phyloP scores from a whole-genome alignment of 2,797 vertebrate species.

The Phyllotis vaccarum region DNA sequence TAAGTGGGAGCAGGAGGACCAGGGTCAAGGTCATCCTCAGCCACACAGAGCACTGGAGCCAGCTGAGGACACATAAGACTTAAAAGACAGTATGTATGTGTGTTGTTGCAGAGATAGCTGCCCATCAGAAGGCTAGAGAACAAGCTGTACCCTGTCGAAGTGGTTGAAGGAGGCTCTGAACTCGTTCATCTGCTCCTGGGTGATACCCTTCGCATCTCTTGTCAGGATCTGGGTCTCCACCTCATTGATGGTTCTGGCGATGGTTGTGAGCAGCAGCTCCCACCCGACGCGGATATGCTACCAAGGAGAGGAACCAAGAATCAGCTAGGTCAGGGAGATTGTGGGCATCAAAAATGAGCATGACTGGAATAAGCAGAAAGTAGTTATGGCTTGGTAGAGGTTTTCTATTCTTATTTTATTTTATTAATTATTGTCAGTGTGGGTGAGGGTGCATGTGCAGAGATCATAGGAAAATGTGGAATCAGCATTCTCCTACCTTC shows the following conservation, averaged over 20 bases:
- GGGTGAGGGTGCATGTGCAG: not conserved
- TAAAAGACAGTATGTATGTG: not conserved
- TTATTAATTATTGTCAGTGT: not conserved
- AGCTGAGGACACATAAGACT: not conserved
- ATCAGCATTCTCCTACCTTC: not conserved
- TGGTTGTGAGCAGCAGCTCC: slow-evolving; percentile 97
- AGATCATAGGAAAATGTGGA: not conserved
- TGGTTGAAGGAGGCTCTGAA: slow-evolving; percentile 99
- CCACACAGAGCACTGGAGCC: not conserved
- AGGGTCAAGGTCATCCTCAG: not conserved
- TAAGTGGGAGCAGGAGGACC: not conserved
- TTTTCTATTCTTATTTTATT: not conserved
- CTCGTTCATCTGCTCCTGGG: slow-evolving; percentile 98
- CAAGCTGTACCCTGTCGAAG: slow-evolving; percentile 95
- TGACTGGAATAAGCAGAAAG: not conserved
- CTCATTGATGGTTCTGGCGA: slow-evolving; percentile 98
- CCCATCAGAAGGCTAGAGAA: not conserved
- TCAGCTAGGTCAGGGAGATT: not conserved
- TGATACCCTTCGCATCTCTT: slow-evolving; percentile 99
- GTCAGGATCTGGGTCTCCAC: slow-evolving; percentile 99
- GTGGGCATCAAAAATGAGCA: not conserved
- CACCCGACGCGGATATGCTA: slow-evolving; percentile 98
- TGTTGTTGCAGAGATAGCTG: not conserved
- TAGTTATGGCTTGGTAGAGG: not conserved
- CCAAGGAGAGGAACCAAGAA: not conserved